These are phyloP conservation scores for Drosophila parabipectinata DNA, from an alignment of 1,140 invertebrate genomes.

Conservation along the genomic window DNA sequence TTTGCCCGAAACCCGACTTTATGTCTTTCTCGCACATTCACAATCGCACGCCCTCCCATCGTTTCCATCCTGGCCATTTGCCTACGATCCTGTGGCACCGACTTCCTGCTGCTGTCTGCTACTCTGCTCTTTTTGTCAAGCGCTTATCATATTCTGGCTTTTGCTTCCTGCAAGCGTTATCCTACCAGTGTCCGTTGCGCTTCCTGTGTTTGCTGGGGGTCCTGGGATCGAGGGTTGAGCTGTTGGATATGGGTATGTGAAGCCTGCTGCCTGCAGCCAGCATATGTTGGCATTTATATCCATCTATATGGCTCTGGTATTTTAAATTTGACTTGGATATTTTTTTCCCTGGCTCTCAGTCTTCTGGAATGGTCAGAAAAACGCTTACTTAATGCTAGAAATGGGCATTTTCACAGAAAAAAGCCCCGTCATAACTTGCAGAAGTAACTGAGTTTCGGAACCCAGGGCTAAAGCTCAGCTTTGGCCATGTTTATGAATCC, in stretches of 20 bases:
- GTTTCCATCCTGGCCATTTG: neutral
- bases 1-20: slow-evolving; percentile 46
- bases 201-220: slow-evolving; percentile 51
- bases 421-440: slow-evolving; percentile 54
- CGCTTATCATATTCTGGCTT: slow-evolving; percentile 70
- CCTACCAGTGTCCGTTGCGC: slow-evolving; percentile 53
- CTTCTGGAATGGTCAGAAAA: slow-evolving; percentile 28
- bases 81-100: slow-evolving; percentile 26
- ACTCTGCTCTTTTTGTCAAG: slow-evolving; percentile 47
- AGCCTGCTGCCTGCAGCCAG: slow-evolving; percentile 46
- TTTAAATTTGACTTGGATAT: slow-evolving; percentile 57
- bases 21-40: slow-evolving; percentile 32
- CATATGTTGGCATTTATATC: slow-evolving; percentile 70
- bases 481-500: slow-evolving; percentile 65
- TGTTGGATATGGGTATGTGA: neutral
- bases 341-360: slow-evolving; percentile 2
- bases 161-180: slow-evolving; percentile 77
- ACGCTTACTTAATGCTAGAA: slow-evolving; percentile 61
- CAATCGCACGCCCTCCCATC: neutral
- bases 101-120: slow-evolving; percentile 31
- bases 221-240: neutral
- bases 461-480: slow-evolving; percentile 39
- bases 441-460: slow-evolving; percentile 47
- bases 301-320: slow-evolving; percentile 50
- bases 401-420: slow-evolving; percentile 39